Base-by-base conservation (phyloP, 92 coral and sea anemone genomes). In the Diadumene lineata region DNA sequence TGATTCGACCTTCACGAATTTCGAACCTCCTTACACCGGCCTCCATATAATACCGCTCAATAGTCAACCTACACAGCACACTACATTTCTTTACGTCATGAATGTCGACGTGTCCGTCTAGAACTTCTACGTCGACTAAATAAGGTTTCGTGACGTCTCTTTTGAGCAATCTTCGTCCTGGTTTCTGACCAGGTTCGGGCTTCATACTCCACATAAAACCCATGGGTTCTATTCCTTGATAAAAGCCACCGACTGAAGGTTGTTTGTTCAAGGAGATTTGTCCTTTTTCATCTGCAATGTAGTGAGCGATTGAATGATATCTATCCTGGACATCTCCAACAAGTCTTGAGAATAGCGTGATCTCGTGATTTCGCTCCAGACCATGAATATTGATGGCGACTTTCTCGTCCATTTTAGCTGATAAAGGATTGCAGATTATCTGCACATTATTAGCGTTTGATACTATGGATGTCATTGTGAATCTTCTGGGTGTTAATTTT, bases 121-220 rank as follows among this genome's bases (percentile, higher is more conserved):
- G 69, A 24, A 66, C 74, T 17, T 31, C 74, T 18, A 84, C 24
- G 34, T 73, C 64, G 13, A 84, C 77, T 25, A 63, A 18, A 66
- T 53, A 84, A 28, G 88, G 84, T 31, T 25, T 78, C 4, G 84
- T 71, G 18, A 79, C 81, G 43, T 84, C 84, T 66, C 75, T 66
- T 55, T 84, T 84, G 24, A 61, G 6, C 18, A 84, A 75, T 46
- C 84, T 53, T 22, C 76, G 60, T 2, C 88, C 88, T 46, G 76
- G 75, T 68, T 66, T 78, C 69, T 84, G 88, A 10, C 77, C 84
- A 15, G 84, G 76, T 31, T 82, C 84, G 0, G 64, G 81, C 48
- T 78, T 73, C 81, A 79, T 38, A 53, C 84, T 79, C 88, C 88
- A 84, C 11, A 84, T 50, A 53, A 84, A 72, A 3, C 84, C 84